phyloP scores from a whole-genome alignment of 1,140 invertebrate genomes.

The Drosophila tani region DNA sequence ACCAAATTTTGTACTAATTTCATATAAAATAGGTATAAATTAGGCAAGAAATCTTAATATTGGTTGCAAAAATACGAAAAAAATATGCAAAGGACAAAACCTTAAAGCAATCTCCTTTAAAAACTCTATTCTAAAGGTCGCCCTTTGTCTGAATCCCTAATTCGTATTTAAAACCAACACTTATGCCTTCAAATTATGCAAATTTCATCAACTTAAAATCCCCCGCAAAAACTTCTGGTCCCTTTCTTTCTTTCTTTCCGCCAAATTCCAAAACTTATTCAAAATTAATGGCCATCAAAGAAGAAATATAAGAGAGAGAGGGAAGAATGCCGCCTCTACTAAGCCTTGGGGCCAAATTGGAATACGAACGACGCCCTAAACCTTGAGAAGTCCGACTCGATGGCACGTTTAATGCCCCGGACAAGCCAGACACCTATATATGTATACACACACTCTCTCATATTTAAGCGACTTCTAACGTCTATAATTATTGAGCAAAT shows the following conservation, averaged over 20 bases:
- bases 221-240: slow-evolving; percentile 30
- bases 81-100: background rate
- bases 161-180: slow-evolving; percentile 24
- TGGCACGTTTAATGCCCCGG: slow-evolving; percentile 71
- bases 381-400: slow-evolving; percentile 54
- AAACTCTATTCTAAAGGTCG: slow-evolving; percentile 9
- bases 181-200: slow-evolving; percentile 58
- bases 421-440: slow-evolving; percentile 55
- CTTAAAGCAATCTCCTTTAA: background rate
- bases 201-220: slow-evolving; percentile 50
- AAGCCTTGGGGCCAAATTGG: slow-evolving; percentile 49
- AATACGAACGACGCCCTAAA: slow-evolving; percentile 64
- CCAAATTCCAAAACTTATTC: slow-evolving; percentile 38
- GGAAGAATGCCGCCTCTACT: slow-evolving; percentile 22
- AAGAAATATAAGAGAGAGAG: slow-evolving; percentile 16
- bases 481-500: slow-evolving; percentile 72
- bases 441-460: background rate
- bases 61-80: background rate
- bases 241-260: slow-evolving; percentile 16
- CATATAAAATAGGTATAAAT: too few relatives aligned
- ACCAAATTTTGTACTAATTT: background rate
- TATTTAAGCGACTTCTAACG: slow-evolving; percentile 59
- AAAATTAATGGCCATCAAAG: slow-evolving; percentile 54
- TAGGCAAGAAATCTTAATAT: background rate
- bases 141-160: slow-evolving; percentile 2